These are phyloP conservation scores for Taphrorychus bicolor DNA, from an alignment of 2,888 invertebrate species.

Conservation along the genomic window DNA sequence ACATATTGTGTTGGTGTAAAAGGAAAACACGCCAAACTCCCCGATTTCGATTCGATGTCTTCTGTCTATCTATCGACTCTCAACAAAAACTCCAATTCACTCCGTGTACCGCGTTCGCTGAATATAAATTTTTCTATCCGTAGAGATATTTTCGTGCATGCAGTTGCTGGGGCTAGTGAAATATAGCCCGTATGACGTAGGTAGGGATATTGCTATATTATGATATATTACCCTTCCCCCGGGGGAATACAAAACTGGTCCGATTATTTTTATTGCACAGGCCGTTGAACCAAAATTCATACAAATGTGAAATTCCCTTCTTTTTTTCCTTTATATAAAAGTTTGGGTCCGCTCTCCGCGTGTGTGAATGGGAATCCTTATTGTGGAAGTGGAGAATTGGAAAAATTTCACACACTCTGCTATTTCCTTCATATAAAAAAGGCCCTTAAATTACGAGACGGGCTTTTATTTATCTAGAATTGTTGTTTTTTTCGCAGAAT, in stretches of 20 bases:
- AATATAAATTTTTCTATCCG: slow-evolving; percentile 28
- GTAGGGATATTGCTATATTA: slow-evolving; percentile 16
- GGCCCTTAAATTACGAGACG: neutral
- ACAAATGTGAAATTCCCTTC: neutral
- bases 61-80: slow-evolving; percentile 7
- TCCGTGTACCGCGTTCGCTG: slow-evolving; percentile 18
- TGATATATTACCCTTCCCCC: slow-evolving; percentile 18
- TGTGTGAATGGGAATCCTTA: neutral
- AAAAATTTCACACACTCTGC: neutral
- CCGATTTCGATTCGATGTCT: neutral
- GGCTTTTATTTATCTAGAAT: neutral
- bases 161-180: slow-evolving; percentile 10
- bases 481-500: neutral
- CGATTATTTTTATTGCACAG: neutral
- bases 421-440: neutral
- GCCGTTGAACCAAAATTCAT: neutral
- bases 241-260: slow-evolving; percentile 9
- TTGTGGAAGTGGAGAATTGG: neutral
- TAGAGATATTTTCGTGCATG: slow-evolving; percentile 25
- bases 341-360: neutral
- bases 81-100: slow-evolving; percentile 27
- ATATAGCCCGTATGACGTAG: slow-evolving; percentile 12
- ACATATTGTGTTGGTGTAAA: no score
- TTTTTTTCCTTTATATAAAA: neutral
- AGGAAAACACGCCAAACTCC: neutral